Base-by-base conservation (phyloP, 2,888 invertebrate genomes). In the Thymelicus sylvestris region DNA sequence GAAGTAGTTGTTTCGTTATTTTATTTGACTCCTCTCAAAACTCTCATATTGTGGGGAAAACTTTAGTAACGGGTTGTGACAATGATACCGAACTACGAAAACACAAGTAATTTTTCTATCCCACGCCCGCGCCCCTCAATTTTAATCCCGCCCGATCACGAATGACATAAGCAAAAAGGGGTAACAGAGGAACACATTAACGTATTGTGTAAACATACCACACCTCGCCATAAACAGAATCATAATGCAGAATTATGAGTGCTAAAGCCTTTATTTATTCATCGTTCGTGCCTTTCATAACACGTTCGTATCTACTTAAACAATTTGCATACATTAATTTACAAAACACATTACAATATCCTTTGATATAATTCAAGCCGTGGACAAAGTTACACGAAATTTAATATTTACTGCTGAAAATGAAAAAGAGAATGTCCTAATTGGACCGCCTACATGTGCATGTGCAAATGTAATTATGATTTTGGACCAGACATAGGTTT, bases 381-480 rank as follows among this genome's bases (percentile, higher is more conserved):
- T 55, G 19, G 47, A 62, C 50, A 67, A 19, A 61, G 19, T 52
- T 52, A 52, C 61, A 50, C 24, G 60, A 61, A 61, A 67, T 62
- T 52, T 52, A 52, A 67, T 60, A 60, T 67, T 67, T 55, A 67
- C 60, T 67, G 50, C 8, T 60, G 52, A 44, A 67, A 67, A 61
- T 67, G 62, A 67, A 67, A 67, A 67, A 67, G 67, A 67, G 67
- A 62, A 52, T 44, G 39, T 12, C 44, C 31, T 67, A 67, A 67
- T 67, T 67, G 62, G 41, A n/a, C 62, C 62, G 61, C 59, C 67
- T 55, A 62, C 52, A 52, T 62, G 52, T 67, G 67, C 67, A 67
- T 67, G 62, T 62, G 62, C 67, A 67, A 67, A 67, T 67, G 61
- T 67, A 67, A 67, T 67, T 62, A 67, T 52, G 41, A 67, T 62